A percentile compares a stretch with the other conserved stretches of the same genome.
These are phyloP conservation scores for Agrypnia vestita DNA, from an alignment of 1,140 invertebrate genomes.

Conservation along the genomic window DNA sequence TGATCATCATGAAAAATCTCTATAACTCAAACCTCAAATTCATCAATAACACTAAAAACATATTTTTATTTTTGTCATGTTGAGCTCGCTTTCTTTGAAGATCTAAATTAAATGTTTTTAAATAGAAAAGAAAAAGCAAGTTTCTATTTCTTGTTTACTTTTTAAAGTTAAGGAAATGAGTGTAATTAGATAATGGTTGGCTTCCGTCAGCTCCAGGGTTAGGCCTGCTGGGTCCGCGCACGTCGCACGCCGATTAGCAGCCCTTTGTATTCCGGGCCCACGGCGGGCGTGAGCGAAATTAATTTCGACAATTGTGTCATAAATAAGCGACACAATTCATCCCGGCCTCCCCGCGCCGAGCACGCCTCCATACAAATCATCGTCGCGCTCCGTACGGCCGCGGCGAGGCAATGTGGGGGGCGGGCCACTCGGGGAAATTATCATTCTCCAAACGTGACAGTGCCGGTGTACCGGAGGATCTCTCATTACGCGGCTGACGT, in stretches of 20 bases:
- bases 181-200: no score
- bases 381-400: conserved; percentile 4
- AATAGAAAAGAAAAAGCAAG: no score
- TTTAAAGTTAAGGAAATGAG: no score
- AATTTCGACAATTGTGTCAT: conserved; percentile 32
- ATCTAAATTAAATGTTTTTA: no score
- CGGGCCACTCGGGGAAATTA: conserved; percentile 6
- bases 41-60: no score
- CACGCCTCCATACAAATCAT: conserved; percentile 1
- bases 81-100: no score
- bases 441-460: conserved; percentile 10
- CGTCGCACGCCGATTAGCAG: neutral
- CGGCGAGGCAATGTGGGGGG: conserved; percentile 17
- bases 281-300: conserved; percentile 16
- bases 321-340: conserved; percentile 13
- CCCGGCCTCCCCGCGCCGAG: neutral
- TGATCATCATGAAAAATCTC: no score
- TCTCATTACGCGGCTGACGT: neutral
- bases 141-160: no score
- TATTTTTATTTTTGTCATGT: no score
- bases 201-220: neutral
- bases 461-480: neutral
- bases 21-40: no score
- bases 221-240: conserved; percentile 19
- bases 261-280: conserved; percentile 10